Evolutionary conservation across 2,888 invertebrate species (phyloP).

Genomic region (Lithosia quadra): DNA sequence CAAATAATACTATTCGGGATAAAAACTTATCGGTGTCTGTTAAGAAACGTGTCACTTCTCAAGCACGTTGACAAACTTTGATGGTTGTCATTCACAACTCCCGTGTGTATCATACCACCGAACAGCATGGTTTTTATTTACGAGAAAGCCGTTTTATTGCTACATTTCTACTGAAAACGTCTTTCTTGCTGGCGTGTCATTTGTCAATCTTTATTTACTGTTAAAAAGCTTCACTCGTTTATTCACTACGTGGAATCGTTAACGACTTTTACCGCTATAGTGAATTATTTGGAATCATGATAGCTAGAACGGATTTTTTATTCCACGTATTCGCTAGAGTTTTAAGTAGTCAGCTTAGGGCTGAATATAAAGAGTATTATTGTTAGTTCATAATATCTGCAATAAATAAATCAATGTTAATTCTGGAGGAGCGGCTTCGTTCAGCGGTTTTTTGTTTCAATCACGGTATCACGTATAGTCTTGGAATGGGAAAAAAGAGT

Average conservation of each 20-base stretch:
- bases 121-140: constrained; percentile 41
- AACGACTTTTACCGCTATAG: constrained; percentile 22
- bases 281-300: constrained; percentile 14
- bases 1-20: no score
- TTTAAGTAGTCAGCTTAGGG: no score
- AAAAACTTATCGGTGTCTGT: background rate
- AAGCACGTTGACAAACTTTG: background rate
- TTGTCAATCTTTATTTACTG: constrained; percentile 77
- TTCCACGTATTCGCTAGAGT: background rate
- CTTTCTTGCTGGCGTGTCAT: constrained; percentile 63
- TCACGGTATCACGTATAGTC: no score
- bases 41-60: background rate
- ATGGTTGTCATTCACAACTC: constrained; percentile 18
- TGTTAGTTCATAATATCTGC: no score
- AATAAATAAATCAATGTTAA: no score
- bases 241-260: constrained; percentile 39
- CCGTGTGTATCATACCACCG: constrained; percentile 39
- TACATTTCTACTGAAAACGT: constrained; percentile 68
- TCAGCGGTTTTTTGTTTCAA: no score
- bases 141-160: constrained; percentile 66
- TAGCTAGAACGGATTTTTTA: background rate
- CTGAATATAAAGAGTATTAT: no score
- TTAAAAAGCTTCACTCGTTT: constrained; percentile 65
- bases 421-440: no score
- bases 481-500: no score